Evolutionary conservation across 2,888 invertebrate species (phyloP).

Genomic region (Ochropleura plecta): DNA sequence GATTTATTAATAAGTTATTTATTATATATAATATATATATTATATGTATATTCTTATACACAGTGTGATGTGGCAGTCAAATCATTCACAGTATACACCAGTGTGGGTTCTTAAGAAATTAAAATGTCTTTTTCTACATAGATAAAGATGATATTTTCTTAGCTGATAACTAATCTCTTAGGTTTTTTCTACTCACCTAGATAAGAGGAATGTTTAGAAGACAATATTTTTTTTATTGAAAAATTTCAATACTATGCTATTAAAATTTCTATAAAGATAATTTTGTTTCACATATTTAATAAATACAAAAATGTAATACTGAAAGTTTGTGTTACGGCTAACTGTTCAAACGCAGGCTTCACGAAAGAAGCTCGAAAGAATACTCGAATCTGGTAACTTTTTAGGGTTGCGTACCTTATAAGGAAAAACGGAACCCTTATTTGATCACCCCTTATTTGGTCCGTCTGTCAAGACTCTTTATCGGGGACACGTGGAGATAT

Average conservation of each 20-base stretch:
- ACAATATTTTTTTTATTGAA: background rate
- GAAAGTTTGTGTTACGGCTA: conserved; percentile 1
- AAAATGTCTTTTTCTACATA: background rate
- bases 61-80: background rate
- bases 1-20: too few species aligned
- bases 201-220: conserved; percentile 22
- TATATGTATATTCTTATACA: background rate
- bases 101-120: background rate
- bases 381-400: background rate
- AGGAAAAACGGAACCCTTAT: too few species aligned
- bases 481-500: too few species aligned
- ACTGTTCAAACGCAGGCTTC: background rate
- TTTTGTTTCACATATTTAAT: background rate
- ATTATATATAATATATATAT: too few species aligned
- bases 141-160: background rate
- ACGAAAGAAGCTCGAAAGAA: background rate
- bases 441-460: too few species aligned
- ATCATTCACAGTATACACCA: background rate
- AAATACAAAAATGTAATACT: conserved; percentile 41
- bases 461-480: too few species aligned
- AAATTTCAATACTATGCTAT: conserved; percentile 9
- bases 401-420: too few species aligned
- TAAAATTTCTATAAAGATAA: background rate
- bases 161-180: background rate
- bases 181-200: background rate